Evolutionary conservation across 2,113 vertebrate genomes (phyloP).

Genomic region (Apodemus sylvaticus): DNA sequence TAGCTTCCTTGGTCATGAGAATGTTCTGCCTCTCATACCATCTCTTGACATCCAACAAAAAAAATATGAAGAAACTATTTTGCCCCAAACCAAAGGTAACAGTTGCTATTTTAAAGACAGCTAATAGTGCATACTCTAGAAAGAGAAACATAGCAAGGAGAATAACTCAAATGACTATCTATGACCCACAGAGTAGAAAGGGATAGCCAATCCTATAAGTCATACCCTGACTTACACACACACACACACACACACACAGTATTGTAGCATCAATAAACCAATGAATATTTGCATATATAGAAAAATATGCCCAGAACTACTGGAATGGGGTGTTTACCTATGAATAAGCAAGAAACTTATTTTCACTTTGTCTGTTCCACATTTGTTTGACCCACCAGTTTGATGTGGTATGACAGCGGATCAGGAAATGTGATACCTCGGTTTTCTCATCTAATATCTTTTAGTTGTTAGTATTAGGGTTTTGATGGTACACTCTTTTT

Average conservation of each 20-base stretch:
- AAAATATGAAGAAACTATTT: not conserved
- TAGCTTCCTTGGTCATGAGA: not conserved
- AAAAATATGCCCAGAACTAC: not conserved
- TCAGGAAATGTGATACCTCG: not conserved
- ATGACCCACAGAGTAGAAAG: not conserved
- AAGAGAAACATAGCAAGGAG: not conserved
- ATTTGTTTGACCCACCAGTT: not conserved
- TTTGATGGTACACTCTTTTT: not conserved
- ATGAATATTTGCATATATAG: not conserved
- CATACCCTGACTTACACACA: not conserved
- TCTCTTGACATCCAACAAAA: not conserved
- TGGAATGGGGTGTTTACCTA: not conserved
- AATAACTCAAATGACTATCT: not conserved
- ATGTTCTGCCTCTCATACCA: not conserved
- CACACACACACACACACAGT: not conserved
- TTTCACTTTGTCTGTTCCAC: not conserved
- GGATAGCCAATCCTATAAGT: not conserved
- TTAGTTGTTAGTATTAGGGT: not conserved
- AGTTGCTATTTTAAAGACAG: not conserved
- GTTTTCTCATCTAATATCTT: not conserved
- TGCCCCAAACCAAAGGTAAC: not conserved
- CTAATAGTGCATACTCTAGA: not conserved
- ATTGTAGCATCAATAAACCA: not conserved
- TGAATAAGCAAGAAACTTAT: not conserved
- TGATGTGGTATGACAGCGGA: not conserved